Conservation (phyloP, 2,797 vertebrate genomes). For the Potorous gilbertii region DNA sequence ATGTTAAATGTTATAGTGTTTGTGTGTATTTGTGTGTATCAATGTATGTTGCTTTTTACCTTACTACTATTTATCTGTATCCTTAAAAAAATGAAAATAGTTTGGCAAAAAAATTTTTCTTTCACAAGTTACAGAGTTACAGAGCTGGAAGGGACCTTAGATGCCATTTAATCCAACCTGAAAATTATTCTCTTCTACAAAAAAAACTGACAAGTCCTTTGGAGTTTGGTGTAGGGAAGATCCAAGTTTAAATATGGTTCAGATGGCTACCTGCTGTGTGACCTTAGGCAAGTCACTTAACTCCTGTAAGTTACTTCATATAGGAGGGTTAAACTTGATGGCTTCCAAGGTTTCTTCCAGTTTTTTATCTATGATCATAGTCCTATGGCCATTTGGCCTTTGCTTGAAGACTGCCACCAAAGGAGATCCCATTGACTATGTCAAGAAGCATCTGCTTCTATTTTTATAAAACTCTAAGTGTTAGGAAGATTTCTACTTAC, state of each 20-base stretch:
- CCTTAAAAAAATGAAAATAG: too few species aligned
- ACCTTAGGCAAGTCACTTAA: not conserved
- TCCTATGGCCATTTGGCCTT: not conserved
- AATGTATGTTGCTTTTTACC: too few species aligned
- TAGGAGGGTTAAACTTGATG: not conserved
- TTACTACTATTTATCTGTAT: too few species aligned
- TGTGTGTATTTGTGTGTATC: too few species aligned
- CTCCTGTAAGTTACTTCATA: not conserved
- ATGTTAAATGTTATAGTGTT: too few species aligned
- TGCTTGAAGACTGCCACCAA: not conserved
- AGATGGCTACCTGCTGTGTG: not conserved
- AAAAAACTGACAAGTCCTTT: not conserved
- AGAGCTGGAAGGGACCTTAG: not conserved
- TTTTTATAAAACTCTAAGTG: not conserved
- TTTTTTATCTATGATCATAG: not conserved
- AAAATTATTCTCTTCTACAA: not conserved
- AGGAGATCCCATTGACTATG: not conserved
- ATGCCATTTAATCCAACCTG: not conserved
- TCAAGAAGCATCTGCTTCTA: not conserved
- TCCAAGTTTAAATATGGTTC: not conserved
- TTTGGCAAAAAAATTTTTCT: not conserved
- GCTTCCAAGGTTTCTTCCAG: not conserved
- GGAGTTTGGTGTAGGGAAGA: not conserved
- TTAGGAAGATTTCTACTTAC: not conserved
- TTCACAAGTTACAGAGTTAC: not conserved